Evolutionary conservation across 35 echinoderm and acorn worm genomes (phyloP).

Genomic region (Apostichopus japonicus): DNA sequence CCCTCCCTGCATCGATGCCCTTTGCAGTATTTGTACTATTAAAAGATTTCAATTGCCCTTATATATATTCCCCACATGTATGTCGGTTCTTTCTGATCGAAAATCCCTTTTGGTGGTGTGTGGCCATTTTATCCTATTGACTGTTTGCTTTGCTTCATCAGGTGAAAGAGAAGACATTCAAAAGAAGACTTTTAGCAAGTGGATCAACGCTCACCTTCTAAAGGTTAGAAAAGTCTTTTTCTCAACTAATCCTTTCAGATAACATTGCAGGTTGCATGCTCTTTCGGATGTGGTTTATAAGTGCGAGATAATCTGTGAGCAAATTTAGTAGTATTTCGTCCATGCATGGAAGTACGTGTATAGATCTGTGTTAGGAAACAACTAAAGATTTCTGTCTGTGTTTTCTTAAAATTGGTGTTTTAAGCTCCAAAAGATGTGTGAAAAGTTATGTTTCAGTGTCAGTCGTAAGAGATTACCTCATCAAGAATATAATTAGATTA

Average conservation of each 20-base stretch:
- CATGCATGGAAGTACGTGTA: neutral
- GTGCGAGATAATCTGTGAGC: neutral
- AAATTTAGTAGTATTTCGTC: neutral
- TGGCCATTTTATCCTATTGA: neutral
- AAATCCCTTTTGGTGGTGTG: neutral
- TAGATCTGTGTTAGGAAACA: too few species aligned
- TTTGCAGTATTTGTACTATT: too few species aligned
- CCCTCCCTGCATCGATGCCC: too few species aligned
- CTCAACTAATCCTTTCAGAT: neutral
- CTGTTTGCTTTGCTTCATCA: slow-evolving; percentile 55
- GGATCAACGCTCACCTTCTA: slow-evolving; percentile 92
- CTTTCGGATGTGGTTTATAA: neutral
- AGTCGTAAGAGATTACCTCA: too few species aligned
- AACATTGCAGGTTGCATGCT: neutral
- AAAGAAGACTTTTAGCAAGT: slow-evolving; percentile 99
- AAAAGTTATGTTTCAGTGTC: too few species aligned
- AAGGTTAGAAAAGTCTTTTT: slow-evolving; percentile 69
- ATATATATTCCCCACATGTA: too few species aligned
- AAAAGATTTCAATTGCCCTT: too few species aligned
- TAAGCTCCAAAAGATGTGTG: too few species aligned
- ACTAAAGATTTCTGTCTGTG: too few species aligned
- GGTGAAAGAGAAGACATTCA: slow-evolving; percentile 96
- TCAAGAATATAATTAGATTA: too few species aligned
- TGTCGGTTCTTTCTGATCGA: too few species aligned
- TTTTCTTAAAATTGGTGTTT: too few species aligned